These are phyloP conservation scores for Drosophila tristis DNA, from an alignment of 1,140 invertebrate species.

Conservation along the genomic window DNA sequence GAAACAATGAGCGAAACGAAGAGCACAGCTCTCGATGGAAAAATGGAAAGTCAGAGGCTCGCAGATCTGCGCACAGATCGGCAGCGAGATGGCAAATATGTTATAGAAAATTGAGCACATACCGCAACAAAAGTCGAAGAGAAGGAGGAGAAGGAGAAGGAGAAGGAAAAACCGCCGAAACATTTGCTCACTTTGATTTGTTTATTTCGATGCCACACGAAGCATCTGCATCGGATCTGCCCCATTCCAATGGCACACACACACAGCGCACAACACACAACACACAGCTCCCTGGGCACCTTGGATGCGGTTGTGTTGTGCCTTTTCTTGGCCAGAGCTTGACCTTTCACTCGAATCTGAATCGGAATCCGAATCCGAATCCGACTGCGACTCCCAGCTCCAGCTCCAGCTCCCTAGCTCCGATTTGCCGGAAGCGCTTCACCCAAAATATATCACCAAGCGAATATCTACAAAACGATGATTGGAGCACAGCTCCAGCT, in stretches of 20 bases:
- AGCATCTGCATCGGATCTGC: conserved; percentile 5
- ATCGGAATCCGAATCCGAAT: not conserved
- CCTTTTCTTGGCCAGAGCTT: conserved; percentile 72
- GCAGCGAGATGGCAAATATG: conserved; percentile 71
- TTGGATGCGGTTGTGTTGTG: conserved; percentile 20
- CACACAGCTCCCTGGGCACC: conserved; percentile 67
- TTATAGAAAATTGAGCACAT: conserved; percentile 82
- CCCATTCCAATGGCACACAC: conserved; percentile 38
- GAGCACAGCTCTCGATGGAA: conserved; percentile 44
- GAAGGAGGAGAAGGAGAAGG: conserved; percentile 4
- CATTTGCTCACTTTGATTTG: conserved; percentile 80
- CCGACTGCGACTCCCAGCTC: conserved; percentile 5
- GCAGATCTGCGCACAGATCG: conserved; percentile 65
- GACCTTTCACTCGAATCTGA: conserved; percentile 65
- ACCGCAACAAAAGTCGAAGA: conserved; percentile 61
- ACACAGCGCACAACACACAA: not conserved
- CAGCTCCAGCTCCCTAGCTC: conserved; percentile 14
- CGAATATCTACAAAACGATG: conserved; percentile 74
- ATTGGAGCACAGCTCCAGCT: conserved; percentile 39
- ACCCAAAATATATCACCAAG: conserved; percentile 81
- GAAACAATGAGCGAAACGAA: conserved; percentile 47
- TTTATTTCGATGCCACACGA: conserved; percentile 78
- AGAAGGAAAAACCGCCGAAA: conserved; percentile 23
- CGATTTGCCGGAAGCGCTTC: conserved; percentile 79
- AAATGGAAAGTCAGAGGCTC: conserved; percentile 74